Base-by-base conservation (phyloP, 2,888 invertebrate genomes). In the Willowsia nigromaculata region DNA sequence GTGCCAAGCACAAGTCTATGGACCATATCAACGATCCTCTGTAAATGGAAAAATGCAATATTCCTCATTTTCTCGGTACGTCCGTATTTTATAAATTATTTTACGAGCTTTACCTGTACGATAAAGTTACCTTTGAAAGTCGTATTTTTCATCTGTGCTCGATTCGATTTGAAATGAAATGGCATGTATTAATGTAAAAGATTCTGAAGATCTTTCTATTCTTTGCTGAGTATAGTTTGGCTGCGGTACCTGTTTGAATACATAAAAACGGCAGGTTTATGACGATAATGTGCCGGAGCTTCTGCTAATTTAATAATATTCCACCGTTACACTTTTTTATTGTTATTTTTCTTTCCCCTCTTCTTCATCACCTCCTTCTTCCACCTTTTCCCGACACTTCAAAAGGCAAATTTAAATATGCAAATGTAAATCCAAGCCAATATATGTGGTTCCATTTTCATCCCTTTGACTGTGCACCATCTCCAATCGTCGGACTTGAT, bases 131-230 rank as follows among this genome's bases (percentile, higher is more conserved):
- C 59, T 76, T 85, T 53, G 22, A 80, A 74, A 47, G 78, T 71
- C 40, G 68, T 87, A 87, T 87, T 87, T 87, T 87, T 87, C 87
- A 87, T 81, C 43, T 59, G 74, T 47, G 27, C 27, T 74, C 65
- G 47, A 85, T 59, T 76, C 25, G 62, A 68, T 25, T 47, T 74
- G 18, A n/a, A 13, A 47, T 22, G 47, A 74, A 68, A 74, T 27
- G 47, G n/a, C 74, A 47, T 74, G 47, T 27, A 43, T 6, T 6
- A 43, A 47, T 43, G 30, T 47, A 62, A 5, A 62, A 15, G 13
- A 30, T 56, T 50, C n/a, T 40, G 9, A 59, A 62, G 15, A 18
- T 68, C 22, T 37, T 37, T 68, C n/a, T 37, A 13, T 33, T 40
- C 68, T 68, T 37, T 7, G 65, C 2, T 30, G n/a, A n/a, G n/a